A percentile compares a stretch with the other conserved stretches of the same genome.
Evolutionary conservation across 2,113 vertebrate species (phyloP).

Genomic region (Aptenodytes patagonicus): DNA sequence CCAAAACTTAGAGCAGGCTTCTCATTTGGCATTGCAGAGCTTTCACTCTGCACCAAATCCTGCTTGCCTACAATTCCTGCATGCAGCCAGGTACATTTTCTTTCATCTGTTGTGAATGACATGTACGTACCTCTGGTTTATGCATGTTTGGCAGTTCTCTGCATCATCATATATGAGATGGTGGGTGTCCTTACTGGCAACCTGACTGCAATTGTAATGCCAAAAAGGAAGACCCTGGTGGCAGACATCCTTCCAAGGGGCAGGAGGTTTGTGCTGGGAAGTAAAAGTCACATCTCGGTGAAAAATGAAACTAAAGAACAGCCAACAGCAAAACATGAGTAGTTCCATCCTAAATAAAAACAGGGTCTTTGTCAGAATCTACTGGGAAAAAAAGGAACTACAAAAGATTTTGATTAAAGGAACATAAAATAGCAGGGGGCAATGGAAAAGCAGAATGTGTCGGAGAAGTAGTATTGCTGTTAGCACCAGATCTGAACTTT

Average conservation of each 20-base stretch:
- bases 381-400: not conserved
- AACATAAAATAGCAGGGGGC: not conserved
- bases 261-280: not conserved
- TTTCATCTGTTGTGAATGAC: not conserved
- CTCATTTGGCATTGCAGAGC: not conserved
- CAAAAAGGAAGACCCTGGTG: not conserved
- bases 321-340: not conserved
- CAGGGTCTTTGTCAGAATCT: not conserved
- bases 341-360: not conserved
- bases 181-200: not conserved
- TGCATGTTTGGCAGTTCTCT: not conserved
- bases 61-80: not conserved
- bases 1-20: not conserved
- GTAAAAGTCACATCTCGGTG: not conserved
- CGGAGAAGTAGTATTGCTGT: not conserved
- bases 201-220: not conserved
- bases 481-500: not conserved
- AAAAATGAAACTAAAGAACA: not conserved
- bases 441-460: not conserved
- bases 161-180: not conserved
- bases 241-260: not conserved
- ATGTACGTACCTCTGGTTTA: not conserved
- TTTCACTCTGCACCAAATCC: not conserved
- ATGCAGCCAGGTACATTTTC: not conserved
- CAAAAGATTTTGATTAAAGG: not conserved